Percentiles rank a stretch among this genome's conserved stretches.
Conservation (phyloP, 2,888 invertebrate species). For the Phasia obesa region DNA sequence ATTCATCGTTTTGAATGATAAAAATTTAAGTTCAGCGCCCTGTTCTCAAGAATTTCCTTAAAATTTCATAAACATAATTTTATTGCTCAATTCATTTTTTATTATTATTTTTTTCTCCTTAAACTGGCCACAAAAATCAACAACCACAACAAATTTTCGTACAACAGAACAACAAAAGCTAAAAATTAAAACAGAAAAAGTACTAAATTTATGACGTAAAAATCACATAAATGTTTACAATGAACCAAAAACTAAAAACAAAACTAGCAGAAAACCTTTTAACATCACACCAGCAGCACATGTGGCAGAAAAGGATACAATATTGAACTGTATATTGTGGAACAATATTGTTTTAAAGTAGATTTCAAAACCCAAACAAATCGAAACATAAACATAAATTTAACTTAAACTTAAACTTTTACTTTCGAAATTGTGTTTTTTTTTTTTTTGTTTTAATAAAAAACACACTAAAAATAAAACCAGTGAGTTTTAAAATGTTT, state of each 20-base stretch:
- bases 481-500: constrained; percentile 61
- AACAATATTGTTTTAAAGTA: constrained; percentile 43
- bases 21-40: neutral
- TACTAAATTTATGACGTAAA: constrained; percentile 65
- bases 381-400: constrained; percentile 66
- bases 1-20: too few species aligned
- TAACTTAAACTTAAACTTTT: constrained; percentile 68
- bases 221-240: constrained; percentile 55
- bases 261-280: constrained; percentile 22
- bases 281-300: constrained; percentile 56
- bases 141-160: constrained; percentile 18
- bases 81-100: neutral
- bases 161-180: neutral
- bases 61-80: constrained; percentile 5
- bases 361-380: constrained; percentile 25
- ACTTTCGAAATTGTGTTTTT: constrained; percentile 64
- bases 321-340: constrained; percentile 46
- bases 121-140: constrained; percentile 20
- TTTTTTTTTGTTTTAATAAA: constrained; percentile 22
- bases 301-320: constrained; percentile 22
- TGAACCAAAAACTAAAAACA: constrained; percentile 13
- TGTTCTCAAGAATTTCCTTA: neutral
- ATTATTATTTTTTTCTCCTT: constrained; percentile 13
- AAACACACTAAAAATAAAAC: constrained; percentile 30
- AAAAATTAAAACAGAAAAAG: constrained; percentile 36